Evolutionary conservation across 2,113 vertebrate species (phyloP).

Genomic region (Proteles cristata): DNA sequence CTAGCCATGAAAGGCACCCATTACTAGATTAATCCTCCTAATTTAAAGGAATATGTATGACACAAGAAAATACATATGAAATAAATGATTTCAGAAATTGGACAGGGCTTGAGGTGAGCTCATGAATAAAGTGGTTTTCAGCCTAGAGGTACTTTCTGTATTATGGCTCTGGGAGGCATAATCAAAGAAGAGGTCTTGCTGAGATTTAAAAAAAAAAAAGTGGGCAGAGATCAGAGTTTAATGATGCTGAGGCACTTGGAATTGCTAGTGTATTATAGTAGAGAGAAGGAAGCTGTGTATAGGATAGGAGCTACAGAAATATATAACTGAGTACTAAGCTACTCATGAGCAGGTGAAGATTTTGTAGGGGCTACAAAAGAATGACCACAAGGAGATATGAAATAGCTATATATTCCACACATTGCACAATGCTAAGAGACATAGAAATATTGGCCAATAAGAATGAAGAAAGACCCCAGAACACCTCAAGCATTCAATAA

Average conservation of each 20-base stretch:
- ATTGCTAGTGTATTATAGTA: background rate
- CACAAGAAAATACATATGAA: background rate
- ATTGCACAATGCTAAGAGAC: background rate
- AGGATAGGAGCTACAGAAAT: background rate
- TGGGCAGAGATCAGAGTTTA: background rate
- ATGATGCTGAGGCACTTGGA: background rate
- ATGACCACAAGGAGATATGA: background rate
- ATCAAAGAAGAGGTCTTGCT: background rate
- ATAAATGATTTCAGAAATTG: background rate
- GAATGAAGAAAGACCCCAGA: background rate
- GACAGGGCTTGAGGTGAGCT: background rate
- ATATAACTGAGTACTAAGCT: background rate
- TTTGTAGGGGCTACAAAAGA: background rate
- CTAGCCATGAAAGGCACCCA: background rate
- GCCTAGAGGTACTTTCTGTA: background rate
- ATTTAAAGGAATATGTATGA: background rate
- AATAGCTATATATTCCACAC: background rate
- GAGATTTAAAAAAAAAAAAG: background rate
- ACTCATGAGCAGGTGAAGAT: background rate
- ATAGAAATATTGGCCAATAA: background rate
- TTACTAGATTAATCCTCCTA: background rate
- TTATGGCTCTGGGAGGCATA: background rate
- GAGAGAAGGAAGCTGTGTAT: background rate
- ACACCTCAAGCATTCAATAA: background rate
- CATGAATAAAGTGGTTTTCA: background rate